These are phyloP conservation scores for Pocota personata DNA, from an alignment of 2,888 invertebrate genomes.

Conservation along the genomic window DNA sequence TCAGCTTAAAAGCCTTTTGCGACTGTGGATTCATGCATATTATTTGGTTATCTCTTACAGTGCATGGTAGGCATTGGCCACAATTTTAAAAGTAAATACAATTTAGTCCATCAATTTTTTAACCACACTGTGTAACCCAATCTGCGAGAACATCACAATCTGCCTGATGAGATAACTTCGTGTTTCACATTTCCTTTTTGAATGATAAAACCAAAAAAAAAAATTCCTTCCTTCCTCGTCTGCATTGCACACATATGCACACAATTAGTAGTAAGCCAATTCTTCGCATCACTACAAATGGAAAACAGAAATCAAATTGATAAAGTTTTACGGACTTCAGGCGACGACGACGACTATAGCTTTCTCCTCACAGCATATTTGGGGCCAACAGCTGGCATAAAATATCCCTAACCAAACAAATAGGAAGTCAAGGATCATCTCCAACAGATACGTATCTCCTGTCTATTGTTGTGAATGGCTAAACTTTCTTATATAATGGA, in stretches of 20 bases:
- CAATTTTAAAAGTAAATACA: too few relatives aligned
- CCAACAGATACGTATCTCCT: constrained; percentile 49
- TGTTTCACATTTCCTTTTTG: background rate
- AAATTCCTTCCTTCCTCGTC: background rate
- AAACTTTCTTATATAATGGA: constrained; percentile 64
- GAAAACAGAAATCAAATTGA: constrained; percentile 61
- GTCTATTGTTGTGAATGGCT: constrained; percentile 65
- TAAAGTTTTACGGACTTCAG: constrained; percentile 50
- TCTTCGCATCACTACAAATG: constrained; percentile 34
- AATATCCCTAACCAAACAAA: constrained; percentile 54
- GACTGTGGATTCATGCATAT: too few relatives aligned
- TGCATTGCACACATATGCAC: constrained; percentile 26
- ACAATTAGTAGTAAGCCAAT: constrained; percentile 48
- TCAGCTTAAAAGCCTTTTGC: too few relatives aligned
- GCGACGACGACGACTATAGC: background rate
- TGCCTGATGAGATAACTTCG: background rate
- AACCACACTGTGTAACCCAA: background rate
- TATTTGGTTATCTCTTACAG: too few relatives aligned
- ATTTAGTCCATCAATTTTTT: background rate
- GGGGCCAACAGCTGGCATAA: background rate
- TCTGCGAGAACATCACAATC: background rate
- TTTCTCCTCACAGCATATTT: background rate
- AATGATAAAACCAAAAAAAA: background rate
- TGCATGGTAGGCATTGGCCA: too few relatives aligned
- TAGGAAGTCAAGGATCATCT: constrained; percentile 64